phyloP scores from a whole-genome alignment of 2,113 vertebrate genomes.

The Sinocyclocheilus anophthalmus region DNA sequence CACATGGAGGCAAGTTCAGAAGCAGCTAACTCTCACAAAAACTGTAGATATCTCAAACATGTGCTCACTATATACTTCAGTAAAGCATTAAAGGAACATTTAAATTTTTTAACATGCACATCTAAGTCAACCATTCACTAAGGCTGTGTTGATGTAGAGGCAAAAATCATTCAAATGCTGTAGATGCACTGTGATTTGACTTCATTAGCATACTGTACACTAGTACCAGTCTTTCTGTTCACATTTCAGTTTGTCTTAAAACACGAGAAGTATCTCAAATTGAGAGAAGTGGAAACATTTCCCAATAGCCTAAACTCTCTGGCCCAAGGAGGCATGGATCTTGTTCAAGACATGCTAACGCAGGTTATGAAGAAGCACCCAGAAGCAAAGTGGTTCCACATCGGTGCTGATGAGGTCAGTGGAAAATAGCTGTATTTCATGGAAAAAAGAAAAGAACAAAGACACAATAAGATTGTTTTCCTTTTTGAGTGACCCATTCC shows the following conservation, averaged over 20 bases:
- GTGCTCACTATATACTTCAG: background rate
- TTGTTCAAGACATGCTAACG: constrained; percentile 69
- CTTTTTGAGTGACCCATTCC: background rate
- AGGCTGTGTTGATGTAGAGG: background rate
- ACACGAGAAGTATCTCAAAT: constrained; percentile 70
- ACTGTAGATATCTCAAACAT: background rate
- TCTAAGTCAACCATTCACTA: background rate
- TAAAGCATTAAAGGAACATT: too few species aligned
- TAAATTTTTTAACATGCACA: too few species aligned
- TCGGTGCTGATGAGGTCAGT: constrained; percentile 74
- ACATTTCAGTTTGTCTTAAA: constrained; percentile 77
- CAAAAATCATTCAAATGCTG: constrained; percentile 19
- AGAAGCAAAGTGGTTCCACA: constrained; percentile 71
- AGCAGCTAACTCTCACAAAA: background rate
- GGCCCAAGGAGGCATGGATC: constrained; percentile 56
- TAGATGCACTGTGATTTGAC: background rate
- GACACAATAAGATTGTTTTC: background rate
- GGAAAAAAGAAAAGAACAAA: background rate
- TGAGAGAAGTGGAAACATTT: constrained; percentile 76
- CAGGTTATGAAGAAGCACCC: constrained; percentile 77
- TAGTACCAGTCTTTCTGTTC: background rate
- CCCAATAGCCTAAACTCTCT: constrained; percentile 83
- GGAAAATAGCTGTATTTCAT: background rate
- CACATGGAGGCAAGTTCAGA: constrained; percentile 75
- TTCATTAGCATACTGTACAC: background rate